Conservation (phyloP, 2,888 invertebrate species). For the Amblyjoppa proteus region DNA sequence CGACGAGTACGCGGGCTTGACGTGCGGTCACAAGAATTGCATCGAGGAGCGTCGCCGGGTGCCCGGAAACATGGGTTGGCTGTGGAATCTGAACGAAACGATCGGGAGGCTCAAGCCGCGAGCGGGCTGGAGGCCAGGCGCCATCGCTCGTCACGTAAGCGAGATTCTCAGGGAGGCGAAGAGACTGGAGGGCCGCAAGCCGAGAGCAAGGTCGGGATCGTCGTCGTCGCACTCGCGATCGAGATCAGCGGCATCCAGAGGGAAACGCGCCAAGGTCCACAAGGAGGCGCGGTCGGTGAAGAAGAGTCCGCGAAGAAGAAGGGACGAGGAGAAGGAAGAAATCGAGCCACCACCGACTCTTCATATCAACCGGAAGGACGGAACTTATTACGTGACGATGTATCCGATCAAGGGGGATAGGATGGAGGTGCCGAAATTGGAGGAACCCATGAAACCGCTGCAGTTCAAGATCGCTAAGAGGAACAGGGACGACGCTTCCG, state of each 20-base stretch:
- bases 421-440: constrained; percentile 73
- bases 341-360: constrained; percentile 81
- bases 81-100: constrained; percentile 77
- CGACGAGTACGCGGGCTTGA: constrained; percentile 76
- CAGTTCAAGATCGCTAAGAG: constrained; percentile 81
- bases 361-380: constrained; percentile 81
- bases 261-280: constrained; percentile 38
- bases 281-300: constrained; percentile 69
- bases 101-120: constrained; percentile 76
- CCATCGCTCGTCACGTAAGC: constrained; percentile 74
- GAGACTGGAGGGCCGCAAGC: constrained; percentile 59
- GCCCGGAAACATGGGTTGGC: constrained; percentile 83
- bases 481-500: constrained; percentile 78
- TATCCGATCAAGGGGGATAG: constrained; percentile 82
- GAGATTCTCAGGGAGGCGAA: constrained; percentile 72
- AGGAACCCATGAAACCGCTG: constrained; percentile 81
- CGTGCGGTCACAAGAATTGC: constrained; percentile 80
- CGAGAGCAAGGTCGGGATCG: constrained; percentile 63
- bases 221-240: constrained; percentile 57
- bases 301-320: constrained; percentile 62
- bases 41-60: constrained; percentile 75
- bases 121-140: constrained; percentile 82
- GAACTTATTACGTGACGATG: constrained; percentile 83
- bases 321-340: constrained; percentile 71
- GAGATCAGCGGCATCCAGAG: constrained; percentile 60